Evolutionary conservation across 2,113 vertebrate species (phyloP).

Genomic region (Cygnus buccinator): DNA sequence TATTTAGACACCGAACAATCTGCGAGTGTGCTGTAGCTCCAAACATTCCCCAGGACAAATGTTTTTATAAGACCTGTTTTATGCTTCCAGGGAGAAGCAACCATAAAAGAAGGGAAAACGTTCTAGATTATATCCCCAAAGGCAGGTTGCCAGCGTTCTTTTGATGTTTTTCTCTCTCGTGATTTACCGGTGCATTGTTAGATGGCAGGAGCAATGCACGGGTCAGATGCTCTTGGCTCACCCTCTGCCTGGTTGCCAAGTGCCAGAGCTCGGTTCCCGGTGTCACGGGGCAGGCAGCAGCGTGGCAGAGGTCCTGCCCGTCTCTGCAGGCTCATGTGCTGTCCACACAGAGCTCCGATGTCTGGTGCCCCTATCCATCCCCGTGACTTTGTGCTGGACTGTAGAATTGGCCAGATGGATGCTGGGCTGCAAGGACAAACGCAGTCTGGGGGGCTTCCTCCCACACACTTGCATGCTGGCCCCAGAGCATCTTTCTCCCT

Average conservation of each 20-base stretch:
- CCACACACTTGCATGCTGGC: not conserved
- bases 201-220: not conserved
- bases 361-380: not conserved
- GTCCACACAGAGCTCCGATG: not conserved
- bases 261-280: not conserved
- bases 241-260: not conserved
- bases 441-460: not conserved
- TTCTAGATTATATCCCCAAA: not conserved
- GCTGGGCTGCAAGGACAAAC: not conserved
- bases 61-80: slow-evolving; percentile 5
- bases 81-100: not conserved
- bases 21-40: not conserved
- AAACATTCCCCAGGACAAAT: not conserved
- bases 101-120: not conserved
- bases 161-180: not conserved
- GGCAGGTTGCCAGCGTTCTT: not conserved
- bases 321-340: rapidly evolving
- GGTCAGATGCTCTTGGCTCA: not conserved
- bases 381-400: rapidly evolving
- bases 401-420: not conserved
- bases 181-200: not conserved
- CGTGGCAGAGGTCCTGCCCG: not conserved
- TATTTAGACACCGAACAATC: not conserved
- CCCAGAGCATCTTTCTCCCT: not conserved
- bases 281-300: not conserved